Percentiles rank a stretch among this genome's conserved stretches.
Conservation (phyloP, 2,113 vertebrate species). For the Arizona elegans region DNA sequence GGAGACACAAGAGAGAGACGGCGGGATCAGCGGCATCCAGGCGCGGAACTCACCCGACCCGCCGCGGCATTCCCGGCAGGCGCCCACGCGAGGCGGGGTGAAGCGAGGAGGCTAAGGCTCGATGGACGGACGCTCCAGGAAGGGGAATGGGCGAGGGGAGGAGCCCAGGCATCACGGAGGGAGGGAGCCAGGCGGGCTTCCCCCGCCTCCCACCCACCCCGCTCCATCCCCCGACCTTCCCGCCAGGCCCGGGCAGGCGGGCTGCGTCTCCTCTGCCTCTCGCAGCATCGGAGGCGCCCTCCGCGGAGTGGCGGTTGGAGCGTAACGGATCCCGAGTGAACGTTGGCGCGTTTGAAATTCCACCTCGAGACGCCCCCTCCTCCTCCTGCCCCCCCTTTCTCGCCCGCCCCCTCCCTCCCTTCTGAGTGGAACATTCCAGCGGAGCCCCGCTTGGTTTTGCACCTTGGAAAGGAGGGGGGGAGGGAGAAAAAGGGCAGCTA, state of each 20-base stretch:
- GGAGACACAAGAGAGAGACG: conserved; percentile 39
- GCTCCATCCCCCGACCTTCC: conserved; percentile 31
- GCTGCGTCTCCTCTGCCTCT: not conserved
- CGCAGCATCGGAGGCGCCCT: not conserved
- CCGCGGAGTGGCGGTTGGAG: not conserved
- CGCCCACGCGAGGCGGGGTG: not conserved
- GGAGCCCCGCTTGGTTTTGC: conserved; percentile 26
- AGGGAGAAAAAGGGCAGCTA: conserved; percentile 27
- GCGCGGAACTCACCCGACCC: conserved; percentile 39
- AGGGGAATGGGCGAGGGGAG: conserved; percentile 21
- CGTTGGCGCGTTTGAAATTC: conserved; percentile 1
- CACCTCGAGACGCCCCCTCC: not conserved
- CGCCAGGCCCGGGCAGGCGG: not conserved
- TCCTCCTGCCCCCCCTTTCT: not conserved
- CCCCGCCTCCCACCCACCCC: not conserved
- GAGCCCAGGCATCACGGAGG: conserved; percentile 5
- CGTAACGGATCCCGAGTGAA: not conserved
- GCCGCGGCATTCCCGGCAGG: conserved; percentile 38
- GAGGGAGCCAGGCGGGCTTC: not conserved
- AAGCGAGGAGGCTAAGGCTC: not conserved
- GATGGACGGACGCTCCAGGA: not conserved
- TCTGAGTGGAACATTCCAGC: conserved; percentile 69
- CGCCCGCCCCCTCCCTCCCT: conserved; percentile 22
- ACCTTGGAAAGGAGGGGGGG: not conserved
- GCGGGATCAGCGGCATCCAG: conserved; percentile 58